Evolutionary conservation across 2,113 vertebrate genomes (phyloP).

Genomic region (Tupaia chinensis): DNA sequence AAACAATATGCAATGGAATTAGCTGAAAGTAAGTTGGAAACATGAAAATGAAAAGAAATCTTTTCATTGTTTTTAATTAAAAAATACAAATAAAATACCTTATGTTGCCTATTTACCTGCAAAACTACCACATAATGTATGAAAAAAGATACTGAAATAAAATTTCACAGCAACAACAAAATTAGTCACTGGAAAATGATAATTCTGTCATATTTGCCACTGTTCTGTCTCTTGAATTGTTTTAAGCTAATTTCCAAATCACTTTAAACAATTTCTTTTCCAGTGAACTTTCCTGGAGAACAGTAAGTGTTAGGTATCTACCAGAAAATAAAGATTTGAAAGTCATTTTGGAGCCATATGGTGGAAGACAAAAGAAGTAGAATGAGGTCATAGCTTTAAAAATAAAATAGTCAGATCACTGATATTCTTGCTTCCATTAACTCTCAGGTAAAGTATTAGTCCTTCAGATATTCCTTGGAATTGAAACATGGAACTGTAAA

Average conservation of each 20-base stretch:
- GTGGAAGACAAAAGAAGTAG: not conserved
- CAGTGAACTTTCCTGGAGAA: not conserved
- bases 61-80: not conserved
- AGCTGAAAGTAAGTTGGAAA: not conserved
- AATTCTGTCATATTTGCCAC: not conserved
- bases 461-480: not conserved
- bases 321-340: not conserved
- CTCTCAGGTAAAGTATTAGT: not conserved
- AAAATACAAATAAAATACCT: not conserved
- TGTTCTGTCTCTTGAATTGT: not conserved
- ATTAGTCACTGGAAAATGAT: not conserved
- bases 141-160: not conserved
- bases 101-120: not conserved
- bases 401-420: not conserved
- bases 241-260: not conserved
- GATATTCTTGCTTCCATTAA: not conserved
- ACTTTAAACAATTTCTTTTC: not conserved
- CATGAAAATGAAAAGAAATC: not conserved
- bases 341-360: not conserved
- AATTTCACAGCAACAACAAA: not conserved
- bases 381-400: not conserved
- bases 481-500: not conserved
- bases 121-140: not conserved
- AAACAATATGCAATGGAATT: not conserved
- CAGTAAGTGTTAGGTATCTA: not conserved